Evolutionary conservation across 1,140 invertebrate genomes (phyloP).

Genomic region (Portunus trituberculatus): DNA sequence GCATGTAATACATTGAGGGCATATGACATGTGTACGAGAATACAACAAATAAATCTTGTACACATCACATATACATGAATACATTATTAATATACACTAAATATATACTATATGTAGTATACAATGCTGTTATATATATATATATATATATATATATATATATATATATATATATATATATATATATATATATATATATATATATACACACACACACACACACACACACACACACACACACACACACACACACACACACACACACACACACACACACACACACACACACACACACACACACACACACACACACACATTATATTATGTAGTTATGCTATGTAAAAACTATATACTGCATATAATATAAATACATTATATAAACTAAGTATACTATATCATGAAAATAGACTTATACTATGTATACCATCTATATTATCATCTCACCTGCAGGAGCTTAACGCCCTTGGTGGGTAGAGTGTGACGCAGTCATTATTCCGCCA

Average conservation of each 20-base stretch:
- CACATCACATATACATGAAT: not conserved
- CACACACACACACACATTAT: too few species aligned
- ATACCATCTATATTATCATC: too few species aligned
- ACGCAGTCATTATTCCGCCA: too few species aligned
- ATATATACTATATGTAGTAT: not conserved
- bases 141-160: not conserved
- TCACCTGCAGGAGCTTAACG: too few species aligned
- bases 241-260: not conserved
- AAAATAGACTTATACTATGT: too few species aligned
- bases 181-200: conserved; percentile 45
- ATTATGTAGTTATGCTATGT: not conserved
- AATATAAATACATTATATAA: too few species aligned
- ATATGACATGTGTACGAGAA: too few species aligned
- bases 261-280: conserved; percentile 28
- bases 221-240: not conserved
- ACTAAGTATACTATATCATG: too few species aligned
- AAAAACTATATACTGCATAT: not conserved
- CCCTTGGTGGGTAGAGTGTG: too few species aligned
- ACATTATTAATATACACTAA: not conserved
- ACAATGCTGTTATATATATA: conserved; percentile 4
- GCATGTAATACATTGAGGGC: too few species aligned
- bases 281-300: not conserved
- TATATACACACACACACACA: not conserved
- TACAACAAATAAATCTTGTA: too few species aligned
- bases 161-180: conserved; percentile 33